Conservation (phyloP, 23 tunicate genomes). For the Styela clava region DNA sequence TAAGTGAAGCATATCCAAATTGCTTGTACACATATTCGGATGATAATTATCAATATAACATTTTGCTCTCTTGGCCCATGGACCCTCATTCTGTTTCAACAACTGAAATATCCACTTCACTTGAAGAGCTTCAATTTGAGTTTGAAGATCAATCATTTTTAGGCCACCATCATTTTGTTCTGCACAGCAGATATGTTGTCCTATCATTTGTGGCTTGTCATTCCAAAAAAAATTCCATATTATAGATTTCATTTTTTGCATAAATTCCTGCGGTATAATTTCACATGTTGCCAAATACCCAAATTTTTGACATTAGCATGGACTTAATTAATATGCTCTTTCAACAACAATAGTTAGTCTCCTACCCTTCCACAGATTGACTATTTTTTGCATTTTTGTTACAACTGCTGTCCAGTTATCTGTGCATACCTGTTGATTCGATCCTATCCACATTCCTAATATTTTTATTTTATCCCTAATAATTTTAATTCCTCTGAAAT, state of each 20-base stretch:
- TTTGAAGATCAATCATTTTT: not conserved
- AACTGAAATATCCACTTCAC: not conserved
- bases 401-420: too few relatives aligned
- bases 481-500: not conserved
- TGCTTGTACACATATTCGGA: not conserved
- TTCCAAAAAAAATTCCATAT: not conserved
- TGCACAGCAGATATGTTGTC: not conserved
- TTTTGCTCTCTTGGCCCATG: not conserved
- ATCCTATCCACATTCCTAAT: not conserved
- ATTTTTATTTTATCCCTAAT: not conserved
- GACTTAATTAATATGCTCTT: not conserved
- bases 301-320: not conserved
- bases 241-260: not conserved
- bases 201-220: not conserved
- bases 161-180: not conserved
- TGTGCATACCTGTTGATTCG: too few relatives aligned
- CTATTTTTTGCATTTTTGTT: not conserved
- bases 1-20: not conserved
- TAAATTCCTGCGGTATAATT: not conserved
- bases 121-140: not conserved
- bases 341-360: not conserved
- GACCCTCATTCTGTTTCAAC: not conserved
- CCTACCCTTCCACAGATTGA: not conserved
- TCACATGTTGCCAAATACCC: not conserved
- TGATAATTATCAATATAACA: not conserved